Evolutionary conservation across 2,797 vertebrate genomes (phyloP).

Genomic region (Sternarchorhynchus goeldii): DNA sequence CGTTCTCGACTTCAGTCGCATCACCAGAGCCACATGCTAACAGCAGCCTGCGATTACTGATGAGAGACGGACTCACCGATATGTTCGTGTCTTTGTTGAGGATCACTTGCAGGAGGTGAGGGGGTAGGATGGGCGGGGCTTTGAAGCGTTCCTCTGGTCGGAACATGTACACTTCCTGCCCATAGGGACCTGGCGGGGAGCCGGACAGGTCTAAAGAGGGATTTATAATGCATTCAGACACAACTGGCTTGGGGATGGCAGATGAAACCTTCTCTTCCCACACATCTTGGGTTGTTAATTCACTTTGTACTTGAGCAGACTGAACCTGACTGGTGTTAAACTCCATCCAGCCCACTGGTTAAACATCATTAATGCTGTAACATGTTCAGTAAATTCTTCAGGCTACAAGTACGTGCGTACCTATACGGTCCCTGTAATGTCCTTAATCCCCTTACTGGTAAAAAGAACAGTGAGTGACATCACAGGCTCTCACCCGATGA

Average conservation of each 20-base stretch:
- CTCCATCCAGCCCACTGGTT: too few relatives aligned
- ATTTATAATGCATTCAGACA: not conserved
- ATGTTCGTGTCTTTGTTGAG: conserved; percentile 99
- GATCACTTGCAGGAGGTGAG: conserved; percentile 97
- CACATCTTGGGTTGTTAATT: too few relatives aligned
- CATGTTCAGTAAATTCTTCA: too few relatives aligned
- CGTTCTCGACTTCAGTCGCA: conserved; percentile 10
- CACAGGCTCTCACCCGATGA: conserved; percentile 80
- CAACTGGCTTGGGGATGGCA: not conserved
- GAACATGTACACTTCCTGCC: conserved; percentile 91
- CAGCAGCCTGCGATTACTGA: not conserved
- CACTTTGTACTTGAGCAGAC: too few relatives aligned
- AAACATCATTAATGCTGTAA: too few relatives aligned
- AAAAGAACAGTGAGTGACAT: not conserved
- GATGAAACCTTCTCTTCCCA: not conserved
- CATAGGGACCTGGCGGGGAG: conserved; percentile 92
- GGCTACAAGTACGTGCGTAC: too few relatives aligned
- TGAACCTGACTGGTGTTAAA: too few relatives aligned
- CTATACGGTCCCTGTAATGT: too few relatives aligned
- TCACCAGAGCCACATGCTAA: not conserved
- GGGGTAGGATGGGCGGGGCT: conserved; percentile 93
- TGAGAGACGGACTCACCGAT: conserved; percentile 78
- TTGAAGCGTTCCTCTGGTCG: conserved; percentile 92
- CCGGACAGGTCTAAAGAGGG: conserved; percentile 86
- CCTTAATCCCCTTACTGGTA: too few relatives aligned